Conservation (phyloP, 2,888 invertebrate genomes). For the Hydropsyche betteni region DNA sequence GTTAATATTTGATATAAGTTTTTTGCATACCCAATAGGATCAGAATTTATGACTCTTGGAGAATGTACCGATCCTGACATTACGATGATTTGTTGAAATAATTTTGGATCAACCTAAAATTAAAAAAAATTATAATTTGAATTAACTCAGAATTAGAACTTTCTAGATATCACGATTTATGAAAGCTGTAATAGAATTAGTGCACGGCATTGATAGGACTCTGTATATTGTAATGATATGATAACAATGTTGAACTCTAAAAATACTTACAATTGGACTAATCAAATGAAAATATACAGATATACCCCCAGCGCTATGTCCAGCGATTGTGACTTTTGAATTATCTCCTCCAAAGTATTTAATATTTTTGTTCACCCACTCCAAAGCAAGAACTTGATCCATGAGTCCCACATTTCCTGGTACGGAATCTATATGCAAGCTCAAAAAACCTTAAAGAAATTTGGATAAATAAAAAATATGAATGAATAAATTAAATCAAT, state of each 20-base stretch:
- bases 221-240: neutral
- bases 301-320: conserved; percentile 65
- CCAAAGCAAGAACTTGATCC: conserved; percentile 62
- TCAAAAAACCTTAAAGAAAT: conserved; percentile 60
- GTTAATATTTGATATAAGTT: conserved; percentile 57
- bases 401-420: conserved; percentile 66
- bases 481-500: neutral
- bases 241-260: neutral
- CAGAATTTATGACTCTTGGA: conserved; percentile 61
- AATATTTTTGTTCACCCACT: conserved; percentile 65
- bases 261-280: conserved; percentile 57
- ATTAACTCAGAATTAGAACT: too few relatives aligned
- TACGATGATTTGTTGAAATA: conserved; percentile 63
- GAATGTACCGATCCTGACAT: conserved; percentile 65
- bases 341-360: conserved; percentile 64
- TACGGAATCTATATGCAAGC: conserved; percentile 60
- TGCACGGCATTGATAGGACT: too few relatives aligned
- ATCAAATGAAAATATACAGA: conserved; percentile 60
- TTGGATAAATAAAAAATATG: neutral
- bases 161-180: too few relatives aligned
- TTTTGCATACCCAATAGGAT: conserved; percentile 57
- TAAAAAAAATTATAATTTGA: neutral
- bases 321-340: conserved; percentile 62
- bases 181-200: too few relatives aligned
- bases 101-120: conserved; percentile 55